These are phyloP conservation scores for Echinarachnius parma DNA, from an alignment of 53 echinoderm and acorn worm genomes.

Conservation along the genomic window DNA sequence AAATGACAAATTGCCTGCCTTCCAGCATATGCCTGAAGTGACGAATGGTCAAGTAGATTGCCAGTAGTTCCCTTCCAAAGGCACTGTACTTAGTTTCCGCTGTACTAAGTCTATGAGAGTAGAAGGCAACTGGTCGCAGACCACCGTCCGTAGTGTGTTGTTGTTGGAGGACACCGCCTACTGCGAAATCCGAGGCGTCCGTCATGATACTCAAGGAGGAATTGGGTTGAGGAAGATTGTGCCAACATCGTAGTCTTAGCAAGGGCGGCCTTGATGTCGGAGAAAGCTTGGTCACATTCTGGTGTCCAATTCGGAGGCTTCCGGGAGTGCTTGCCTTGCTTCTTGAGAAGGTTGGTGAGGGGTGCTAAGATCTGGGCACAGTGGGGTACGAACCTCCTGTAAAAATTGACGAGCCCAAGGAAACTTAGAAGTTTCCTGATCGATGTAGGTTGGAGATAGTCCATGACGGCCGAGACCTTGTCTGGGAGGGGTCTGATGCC, in stretches of 20 bases:
- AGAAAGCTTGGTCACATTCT: not conserved
- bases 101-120: slow-evolving; percentile 12
- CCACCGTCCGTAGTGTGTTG: not conserved
- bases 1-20: too few species aligned
- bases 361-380: slow-evolving; percentile 35
- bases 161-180: slow-evolving; percentile 42
- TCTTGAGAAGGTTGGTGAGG: slow-evolving; percentile 34
- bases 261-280: not conserved
- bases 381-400: slow-evolving; percentile 48
- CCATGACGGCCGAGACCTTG: slow-evolving; percentile 21
- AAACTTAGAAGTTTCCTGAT: slow-evolving; percentile 40
- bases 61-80: slow-evolving; percentile 34
- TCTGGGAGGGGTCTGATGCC: slow-evolving; percentile 42
- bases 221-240: slow-evolving; percentile 1
- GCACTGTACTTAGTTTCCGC: slow-evolving; percentile 46
- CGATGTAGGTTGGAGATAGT: slow-evolving; percentile 31
- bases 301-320: not conserved
- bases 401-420: slow-evolving; percentile 61
- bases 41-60: slow-evolving; percentile 21
- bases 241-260: slow-evolving; percentile 14
- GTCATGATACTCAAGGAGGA: not conserved
- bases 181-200: slow-evolving; percentile 28
- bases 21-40: slow-evolving; percentile 50
- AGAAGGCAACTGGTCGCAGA: slow-evolving; percentile 52
- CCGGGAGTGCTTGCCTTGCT: not conserved